These are phyloP conservation scores for Philotrypesis tridentata DNA, from an alignment of 1,140 invertebrate genomes.

Conservation along the genomic window DNA sequence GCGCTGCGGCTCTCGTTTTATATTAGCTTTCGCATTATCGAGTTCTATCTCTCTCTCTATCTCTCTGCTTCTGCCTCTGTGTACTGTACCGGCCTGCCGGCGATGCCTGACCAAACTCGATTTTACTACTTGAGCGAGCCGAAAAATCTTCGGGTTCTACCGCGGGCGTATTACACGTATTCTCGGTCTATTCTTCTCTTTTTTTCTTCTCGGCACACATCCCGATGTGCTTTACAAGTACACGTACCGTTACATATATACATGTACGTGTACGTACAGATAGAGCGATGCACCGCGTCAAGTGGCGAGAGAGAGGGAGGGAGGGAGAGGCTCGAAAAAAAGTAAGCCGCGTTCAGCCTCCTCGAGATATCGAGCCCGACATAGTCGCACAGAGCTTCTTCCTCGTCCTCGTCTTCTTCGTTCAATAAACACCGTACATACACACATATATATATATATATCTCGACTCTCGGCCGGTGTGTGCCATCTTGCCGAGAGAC, in stretches of 20 bases:
- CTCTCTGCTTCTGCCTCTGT: no score
- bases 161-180: no score
- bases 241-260: no score
- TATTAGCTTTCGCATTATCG: not conserved
- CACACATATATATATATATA: no score
- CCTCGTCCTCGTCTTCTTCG: not conserved
- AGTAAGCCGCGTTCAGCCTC: not conserved
- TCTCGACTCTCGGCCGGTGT: no score
- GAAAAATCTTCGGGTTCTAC: constrained; percentile 6
- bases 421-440: no score
- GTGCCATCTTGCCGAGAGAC: not conserved
- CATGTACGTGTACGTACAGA: no score
- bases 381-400: constrained; percentile 15
- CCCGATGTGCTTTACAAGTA: no score
- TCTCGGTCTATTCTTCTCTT: no score
- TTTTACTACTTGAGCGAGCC: constrained; percentile 7
- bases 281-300: not conserved
- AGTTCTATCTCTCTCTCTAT: no score
- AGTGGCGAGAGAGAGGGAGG: not conserved
- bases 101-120: constrained; percentile 23
- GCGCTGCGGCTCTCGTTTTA: not conserved
- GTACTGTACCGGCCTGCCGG: no score
- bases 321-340: constrained; percentile 10
- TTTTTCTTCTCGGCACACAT: no score
- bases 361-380: not conserved